Conservation (phyloP, 2,888 invertebrate genomes). For the Drosophila ustulata region DNA sequence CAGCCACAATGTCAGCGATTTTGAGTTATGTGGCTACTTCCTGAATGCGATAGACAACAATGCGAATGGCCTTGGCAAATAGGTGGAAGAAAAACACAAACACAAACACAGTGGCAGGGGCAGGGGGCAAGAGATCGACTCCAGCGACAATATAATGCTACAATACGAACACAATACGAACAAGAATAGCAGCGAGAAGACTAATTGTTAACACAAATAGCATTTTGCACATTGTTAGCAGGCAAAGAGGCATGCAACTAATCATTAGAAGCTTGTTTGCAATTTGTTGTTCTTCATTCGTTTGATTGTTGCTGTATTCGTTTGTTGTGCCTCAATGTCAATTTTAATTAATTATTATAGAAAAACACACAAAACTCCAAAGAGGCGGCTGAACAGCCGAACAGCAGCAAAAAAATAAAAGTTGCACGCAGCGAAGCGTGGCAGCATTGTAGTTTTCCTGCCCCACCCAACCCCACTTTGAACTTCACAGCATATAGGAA, state of each 20-base stretch:
- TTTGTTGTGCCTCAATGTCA: conserved; percentile 67
- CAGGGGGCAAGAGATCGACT: conserved; percentile 11
- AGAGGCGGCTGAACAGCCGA: conserved; percentile 31
- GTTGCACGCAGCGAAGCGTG: conserved; percentile 68
- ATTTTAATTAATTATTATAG: conserved; percentile 74
- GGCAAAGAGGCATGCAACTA: conserved; percentile 69
- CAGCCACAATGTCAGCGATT: conserved; percentile 48
- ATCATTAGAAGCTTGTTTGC: conserved; percentile 75
- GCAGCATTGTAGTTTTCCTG: conserved; percentile 27
- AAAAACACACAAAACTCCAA: conserved; percentile 25
- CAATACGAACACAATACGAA: conserved; percentile 16
- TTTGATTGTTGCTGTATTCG: conserved; percentile 35
- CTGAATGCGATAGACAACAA: conserved; percentile 41
- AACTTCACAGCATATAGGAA: conserved; percentile 37
- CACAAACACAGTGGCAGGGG: conserved; percentile 17
- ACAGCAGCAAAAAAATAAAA: conserved; percentile 14
- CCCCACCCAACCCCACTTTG: background rate
- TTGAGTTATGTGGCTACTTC: conserved; percentile 54
- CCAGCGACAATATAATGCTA: conserved; percentile 28
- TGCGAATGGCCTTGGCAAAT: conserved; percentile 60
- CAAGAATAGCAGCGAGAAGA: conserved; percentile 42
- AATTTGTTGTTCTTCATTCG: conserved; percentile 60
- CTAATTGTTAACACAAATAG: conserved; percentile 72
- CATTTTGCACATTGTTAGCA: conserved; percentile 77
- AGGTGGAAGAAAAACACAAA: conserved; percentile 34